A percentile compares a stretch with the other conserved stretches of the same genome.
Conservation (phyloP, 1,140 invertebrate species). For the Calliopsis andreniformis region DNA sequence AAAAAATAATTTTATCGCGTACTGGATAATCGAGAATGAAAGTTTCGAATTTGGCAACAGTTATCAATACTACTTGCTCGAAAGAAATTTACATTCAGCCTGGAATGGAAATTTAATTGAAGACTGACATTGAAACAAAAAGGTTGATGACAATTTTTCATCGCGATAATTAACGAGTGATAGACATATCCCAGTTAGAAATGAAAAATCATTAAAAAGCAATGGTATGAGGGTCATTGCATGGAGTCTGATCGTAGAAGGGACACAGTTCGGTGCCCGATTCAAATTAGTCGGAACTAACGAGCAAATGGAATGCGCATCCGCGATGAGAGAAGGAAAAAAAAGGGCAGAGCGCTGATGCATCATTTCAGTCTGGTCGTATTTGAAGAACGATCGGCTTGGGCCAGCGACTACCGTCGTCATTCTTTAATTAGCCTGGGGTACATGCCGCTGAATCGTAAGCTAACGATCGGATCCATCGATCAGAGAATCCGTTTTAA, state of each 20-base stretch:
- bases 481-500: conserved; percentile 52
- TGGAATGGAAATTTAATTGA: no score
- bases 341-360: conserved; percentile 14
- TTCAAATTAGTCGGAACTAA: conserved; percentile 67
- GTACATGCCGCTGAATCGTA: conserved; percentile 32
- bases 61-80: neutral
- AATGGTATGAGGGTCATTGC: no score
- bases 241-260: no score
- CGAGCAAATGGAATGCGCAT: conserved; percentile 50
- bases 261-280: conserved; percentile 26
- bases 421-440: conserved; percentile 57
- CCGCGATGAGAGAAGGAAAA: conserved; percentile 12
- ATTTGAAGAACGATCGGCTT: conserved; percentile 45
- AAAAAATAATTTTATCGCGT: neutral
- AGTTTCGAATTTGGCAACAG: neutral
- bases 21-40: conserved; percentile 4
- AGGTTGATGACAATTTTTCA: no score
- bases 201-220: no score
- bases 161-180: no score
- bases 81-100: no score
- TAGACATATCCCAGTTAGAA: no score
- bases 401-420: conserved; percentile 45
- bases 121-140: no score
- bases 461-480: conserved; percentile 43
- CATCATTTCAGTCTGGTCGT: conserved; percentile 46